A percentile compares a stretch with the other conserved stretches of the same genome.
Conservation (phyloP, 2,888 invertebrate genomes). For the Phyllotreta striolata region DNA sequence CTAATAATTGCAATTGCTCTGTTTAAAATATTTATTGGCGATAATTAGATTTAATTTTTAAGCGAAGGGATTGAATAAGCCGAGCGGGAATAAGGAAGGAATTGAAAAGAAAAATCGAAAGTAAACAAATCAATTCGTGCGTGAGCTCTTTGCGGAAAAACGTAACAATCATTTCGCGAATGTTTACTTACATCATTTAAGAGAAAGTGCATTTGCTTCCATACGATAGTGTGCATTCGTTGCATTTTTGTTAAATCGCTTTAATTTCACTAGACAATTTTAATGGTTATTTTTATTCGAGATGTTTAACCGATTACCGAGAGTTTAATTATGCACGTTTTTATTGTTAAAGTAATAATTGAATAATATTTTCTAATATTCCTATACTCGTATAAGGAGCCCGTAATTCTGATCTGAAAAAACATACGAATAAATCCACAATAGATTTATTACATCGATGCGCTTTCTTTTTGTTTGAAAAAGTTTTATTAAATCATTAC, state of each 20-base stretch:
- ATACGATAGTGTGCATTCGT: conserved; percentile 6
- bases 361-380: too few species aligned
- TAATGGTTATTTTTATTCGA: background rate
- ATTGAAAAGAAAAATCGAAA: conserved; percentile 6
- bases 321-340: background rate
- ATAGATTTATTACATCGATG: too few species aligned
- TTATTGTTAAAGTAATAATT: too few species aligned
- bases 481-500: too few species aligned
- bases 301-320: conserved; percentile 2
- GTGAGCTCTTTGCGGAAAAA: conserved; percentile 13
- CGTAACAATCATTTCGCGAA: background rate
- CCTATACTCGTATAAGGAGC: too few species aligned
- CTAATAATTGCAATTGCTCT: too few species aligned
- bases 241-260: conserved; percentile 3
- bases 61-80: background rate
- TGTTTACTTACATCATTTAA: conserved; percentile 9
- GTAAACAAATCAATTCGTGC: conserved; percentile 1
- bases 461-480: too few species aligned
- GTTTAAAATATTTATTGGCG: background rate
- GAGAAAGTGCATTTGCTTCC: conserved; percentile 12
- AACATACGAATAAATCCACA: too few species aligned
- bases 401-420: too few species aligned
- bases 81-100: background rate
- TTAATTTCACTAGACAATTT: background rate
- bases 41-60: conserved; percentile 1